Evolutionary conservation across 2,113 vertebrate species (phyloP).

Genomic region (cattle (Bos taurus)): DNA sequence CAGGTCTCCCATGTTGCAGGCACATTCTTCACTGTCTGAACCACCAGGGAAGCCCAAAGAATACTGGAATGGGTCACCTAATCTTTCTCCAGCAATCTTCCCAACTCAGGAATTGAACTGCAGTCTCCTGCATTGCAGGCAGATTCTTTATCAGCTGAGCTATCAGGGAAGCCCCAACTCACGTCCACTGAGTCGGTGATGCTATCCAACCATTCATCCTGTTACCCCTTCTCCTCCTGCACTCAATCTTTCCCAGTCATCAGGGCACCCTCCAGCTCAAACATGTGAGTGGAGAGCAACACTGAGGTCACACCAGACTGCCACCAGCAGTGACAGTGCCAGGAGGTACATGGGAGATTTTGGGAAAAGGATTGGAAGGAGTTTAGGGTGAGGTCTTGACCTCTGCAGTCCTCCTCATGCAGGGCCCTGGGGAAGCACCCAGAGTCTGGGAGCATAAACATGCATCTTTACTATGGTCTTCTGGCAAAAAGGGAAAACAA

Average conservation of each 20-base stretch:
- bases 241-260: not conserved
- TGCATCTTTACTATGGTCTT: not conserved
- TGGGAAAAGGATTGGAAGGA: not conserved
- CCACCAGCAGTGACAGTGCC: no score
- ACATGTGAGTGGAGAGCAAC: not conserved
- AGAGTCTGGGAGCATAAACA: not conserved
- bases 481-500: not conserved
- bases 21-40: not conserved
- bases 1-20: not conserved
- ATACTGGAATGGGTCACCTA: not conserved
- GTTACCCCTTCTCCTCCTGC: not conserved
- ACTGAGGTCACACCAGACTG: not conserved
- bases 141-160: not conserved
- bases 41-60: not conserved
- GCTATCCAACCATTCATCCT: not conserved
- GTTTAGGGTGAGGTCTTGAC: rapidly evolving
- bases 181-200: not conserved
- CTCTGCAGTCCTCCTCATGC: not conserved
- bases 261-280: not conserved
- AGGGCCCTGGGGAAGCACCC: not conserved
- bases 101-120: not conserved
- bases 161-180: not conserved
- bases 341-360: rapidly evolving
- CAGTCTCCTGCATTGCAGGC: not conserved
- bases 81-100: not conserved